Evolutionary conservation across 2,113 vertebrate genomes (phyloP).

Genomic region (Saccopteryx leptura): DNA sequence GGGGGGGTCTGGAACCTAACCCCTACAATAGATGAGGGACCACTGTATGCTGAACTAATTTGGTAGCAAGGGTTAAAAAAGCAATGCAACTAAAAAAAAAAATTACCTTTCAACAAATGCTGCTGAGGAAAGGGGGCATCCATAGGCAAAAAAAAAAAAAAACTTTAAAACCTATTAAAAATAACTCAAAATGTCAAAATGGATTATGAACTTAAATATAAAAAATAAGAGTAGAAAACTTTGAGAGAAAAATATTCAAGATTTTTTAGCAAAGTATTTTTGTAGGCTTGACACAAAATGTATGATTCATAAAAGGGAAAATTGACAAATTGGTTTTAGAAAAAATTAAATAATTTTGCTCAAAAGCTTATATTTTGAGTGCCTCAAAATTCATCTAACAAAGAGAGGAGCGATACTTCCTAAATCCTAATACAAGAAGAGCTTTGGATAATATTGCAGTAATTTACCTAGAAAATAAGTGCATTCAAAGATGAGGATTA

Average conservation of each 20-base stretch:
- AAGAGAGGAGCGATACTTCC: neutral
- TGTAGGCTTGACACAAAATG: neutral
- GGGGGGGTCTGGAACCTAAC: too few species aligned
- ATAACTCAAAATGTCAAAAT: neutral
- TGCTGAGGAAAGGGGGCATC: neutral
- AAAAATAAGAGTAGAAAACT: neutral
- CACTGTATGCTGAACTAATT: neutral
- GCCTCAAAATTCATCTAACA: neutral
- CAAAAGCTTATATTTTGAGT: neutral
- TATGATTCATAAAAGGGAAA: neutral
- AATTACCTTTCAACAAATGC: neutral
- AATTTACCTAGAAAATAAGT: neutral
- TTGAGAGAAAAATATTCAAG: neutral
- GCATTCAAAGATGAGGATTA: neutral
- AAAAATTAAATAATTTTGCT: neutral
- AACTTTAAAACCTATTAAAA: neutral
- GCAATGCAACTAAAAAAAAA: neutral
- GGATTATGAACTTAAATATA: neutral
- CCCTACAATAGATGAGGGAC: too few species aligned
- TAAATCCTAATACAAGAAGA: neutral
- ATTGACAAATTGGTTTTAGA: neutral
- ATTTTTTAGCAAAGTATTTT: neutral
- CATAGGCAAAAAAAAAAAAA: neutral
- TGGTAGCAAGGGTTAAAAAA: neutral
- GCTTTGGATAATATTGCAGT: neutral